A percentile compares a stretch with the other conserved stretches of the same genome.
These are phyloP conservation scores for Poeciliopsis turrubarensis DNA, from an alignment of 2,113 vertebrate genomes.

Conservation along the genomic window DNA sequence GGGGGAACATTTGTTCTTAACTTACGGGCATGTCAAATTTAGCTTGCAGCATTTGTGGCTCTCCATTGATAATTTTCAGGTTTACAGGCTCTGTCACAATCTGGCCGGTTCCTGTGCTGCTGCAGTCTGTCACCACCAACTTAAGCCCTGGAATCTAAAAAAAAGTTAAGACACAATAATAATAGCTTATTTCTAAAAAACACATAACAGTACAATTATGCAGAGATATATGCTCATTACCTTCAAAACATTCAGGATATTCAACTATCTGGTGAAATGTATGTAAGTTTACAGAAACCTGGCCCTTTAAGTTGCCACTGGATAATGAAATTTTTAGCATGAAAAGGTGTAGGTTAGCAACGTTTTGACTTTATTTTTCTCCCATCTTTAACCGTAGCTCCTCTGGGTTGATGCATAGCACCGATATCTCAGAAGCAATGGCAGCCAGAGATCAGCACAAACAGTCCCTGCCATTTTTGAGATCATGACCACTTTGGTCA, in stretches of 20 bases:
- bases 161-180: not conserved
- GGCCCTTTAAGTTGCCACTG: too few relatives aligned
- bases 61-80: slow-evolving; percentile 83
- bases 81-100: slow-evolving; percentile 83
- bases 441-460: too few relatives aligned
- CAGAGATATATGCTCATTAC: not conserved
- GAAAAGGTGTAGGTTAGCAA: too few relatives aligned
- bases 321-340: too few relatives aligned
- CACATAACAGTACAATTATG: not conserved
- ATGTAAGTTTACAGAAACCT: not conserved
- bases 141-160: slow-evolving; percentile 83
- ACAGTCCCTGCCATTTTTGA: too few relatives aligned
- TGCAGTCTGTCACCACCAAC: slow-evolving; percentile 83
- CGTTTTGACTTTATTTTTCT: too few relatives aligned
- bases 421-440: too few relatives aligned
- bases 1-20: slow-evolving; percentile 14
- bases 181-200: not conserved
- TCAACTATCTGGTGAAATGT: not conserved
- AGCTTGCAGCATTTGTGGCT: slow-evolving; percentile 80
- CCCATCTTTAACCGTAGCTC: too few relatives aligned
- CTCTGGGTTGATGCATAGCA: too few relatives aligned
- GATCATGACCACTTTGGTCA: too few relatives aligned
- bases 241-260: not conserved
- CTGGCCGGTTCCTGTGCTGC: slow-evolving; percentile 84
- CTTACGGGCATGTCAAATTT: slow-evolving; percentile 88